Percentiles rank a stretch among this genome's conserved stretches.
Evolutionary conservation across 1,140 invertebrate species (phyloP).

Genomic region (Drosophila leontia): DNA sequence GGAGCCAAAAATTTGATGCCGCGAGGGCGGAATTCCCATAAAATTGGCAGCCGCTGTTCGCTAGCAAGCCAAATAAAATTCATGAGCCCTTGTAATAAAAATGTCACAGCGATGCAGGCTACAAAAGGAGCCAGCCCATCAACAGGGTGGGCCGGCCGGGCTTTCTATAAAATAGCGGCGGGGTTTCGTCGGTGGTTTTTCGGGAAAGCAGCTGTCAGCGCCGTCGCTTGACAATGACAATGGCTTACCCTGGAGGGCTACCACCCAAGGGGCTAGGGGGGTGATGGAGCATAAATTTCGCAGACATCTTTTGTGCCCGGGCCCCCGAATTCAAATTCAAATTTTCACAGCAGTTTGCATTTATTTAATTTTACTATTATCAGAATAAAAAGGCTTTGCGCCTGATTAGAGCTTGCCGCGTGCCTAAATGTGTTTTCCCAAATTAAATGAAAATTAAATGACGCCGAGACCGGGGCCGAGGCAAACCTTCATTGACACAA

Average conservation of each 20-base stretch:
- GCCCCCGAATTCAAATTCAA: constrained; percentile 43
- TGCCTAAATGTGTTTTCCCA: constrained; percentile 54
- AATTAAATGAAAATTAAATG: constrained; percentile 73
- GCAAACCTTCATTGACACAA: constrained; percentile 46
- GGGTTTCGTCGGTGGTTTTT: not conserved
- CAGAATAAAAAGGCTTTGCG: constrained; percentile 80
- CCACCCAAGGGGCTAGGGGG: not conserved
- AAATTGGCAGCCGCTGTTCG: constrained; percentile 63
- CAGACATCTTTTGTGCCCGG: constrained; percentile 66
- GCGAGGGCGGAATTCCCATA: constrained; percentile 48
- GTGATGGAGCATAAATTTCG: constrained; percentile 61
- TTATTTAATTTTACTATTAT: constrained; percentile 82
- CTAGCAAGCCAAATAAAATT: constrained; percentile 76
- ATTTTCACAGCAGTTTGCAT: constrained; percentile 77
- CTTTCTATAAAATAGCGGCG: constrained; percentile 4
- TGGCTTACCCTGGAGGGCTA: constrained; percentile 61
- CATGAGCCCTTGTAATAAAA: constrained; percentile 81
- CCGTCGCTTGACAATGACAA: constrained; percentile 74
- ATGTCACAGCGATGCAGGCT: constrained; percentile 58
- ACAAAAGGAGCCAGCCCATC: constrained; percentile 60
- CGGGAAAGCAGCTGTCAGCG: constrained; percentile 64
- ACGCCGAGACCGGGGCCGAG: constrained; percentile 7
- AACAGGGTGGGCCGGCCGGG: constrained; percentile 14
- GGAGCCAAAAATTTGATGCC: constrained; percentile 38
- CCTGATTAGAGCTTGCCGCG: constrained; percentile 68